Evolutionary conservation across 2,888 invertebrate genomes (phyloP), one percentile per base, ranked within the genome.

Genomic region (Lepeophtheirus nordmannii): DNA sequence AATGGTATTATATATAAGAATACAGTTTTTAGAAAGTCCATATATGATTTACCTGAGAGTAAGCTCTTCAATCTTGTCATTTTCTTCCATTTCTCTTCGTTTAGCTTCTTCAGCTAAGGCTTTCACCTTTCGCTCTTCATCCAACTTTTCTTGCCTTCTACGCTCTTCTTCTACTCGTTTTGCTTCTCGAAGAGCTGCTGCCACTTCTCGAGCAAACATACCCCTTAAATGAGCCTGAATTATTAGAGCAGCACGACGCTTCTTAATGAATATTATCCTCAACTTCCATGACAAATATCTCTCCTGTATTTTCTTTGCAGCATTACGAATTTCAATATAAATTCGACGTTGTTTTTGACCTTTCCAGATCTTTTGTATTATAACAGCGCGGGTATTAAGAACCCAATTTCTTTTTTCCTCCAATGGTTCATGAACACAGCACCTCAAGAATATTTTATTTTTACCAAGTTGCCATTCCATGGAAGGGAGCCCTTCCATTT

Each of bases 401-500:
- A 88, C 78, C 68, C 81, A 80, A 67, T 84, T 85, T 65, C 90
- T 79, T 23, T 81, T 81, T 67, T 89, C 89, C 74, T 92, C 91
- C 0, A 92, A 77, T 0, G 88, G 87, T 69, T 89, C 86, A 72
- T 89, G 87, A 9, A 89, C 86, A 64, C 84, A 83, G 68, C 83
- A 82, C 38, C 89, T 78, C 73, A 92, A 79, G 74, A 92, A 92
- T 58, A 92, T 85, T 77, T 89, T 90, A 41, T 83, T 84, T 76
- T 83, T 85, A 0, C 91, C 92, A 68, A 89, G 71, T 77, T 91
- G 90, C 89, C 90, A 91, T 75, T 90, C 89, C 67, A 80, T 83
- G 65, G 80, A 78, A 0, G 85, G 82, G 46, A 88, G 81, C 64
- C 82, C 80, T 70, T 85, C 82, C 68, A 81, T 78, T 69, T 80